Evolutionary conservation across 2,113 vertebrate genomes (phyloP), one percentile per base, ranked within the genome.

Genomic region (Gambusia affinis): DNA sequence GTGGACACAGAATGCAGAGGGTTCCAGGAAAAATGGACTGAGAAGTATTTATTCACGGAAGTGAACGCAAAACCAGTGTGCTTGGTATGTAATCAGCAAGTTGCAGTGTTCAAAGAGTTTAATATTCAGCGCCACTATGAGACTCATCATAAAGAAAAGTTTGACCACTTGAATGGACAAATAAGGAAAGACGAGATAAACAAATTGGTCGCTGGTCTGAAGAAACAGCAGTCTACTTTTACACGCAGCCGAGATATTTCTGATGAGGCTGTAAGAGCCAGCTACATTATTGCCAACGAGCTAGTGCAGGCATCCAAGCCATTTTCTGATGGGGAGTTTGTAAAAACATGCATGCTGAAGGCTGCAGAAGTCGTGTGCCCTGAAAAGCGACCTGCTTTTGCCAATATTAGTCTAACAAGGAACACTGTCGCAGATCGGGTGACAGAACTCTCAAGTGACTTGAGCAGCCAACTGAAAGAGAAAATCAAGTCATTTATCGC

Each of bases 121-220:
- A 33, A 33, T 33, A 30, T 72, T 78, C 3, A 31, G 10, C 47
- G 63, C 76, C 76, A 78, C 69, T 67, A 67, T 33, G 44, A 51
- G 54, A 61, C 37, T 72, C 33, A 22, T 27, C 68, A 71, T 39
- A 28, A 4, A 7, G 12, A 44, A 3, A 75, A 60, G 60, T 75
- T 66, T 8, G 24, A 76, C 3, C 19, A n/a, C 44, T 37, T 74
- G 12, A 19, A 74, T 42, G 64, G 73, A 61, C 29, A 66, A 28
- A 29, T 19, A 31, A 66, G 63, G 57, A 39, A 12, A 64, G 60
- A 73, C 12, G 33, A 51, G 39, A 19, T 73, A 10, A 64, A 73
- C 10, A 42, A 73, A 47, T 12, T 73, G 71, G 8, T 51, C n/a
- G 28, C 12, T 10, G 60, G 71, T 73, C 64, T 42, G 22, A 66